Percentiles rank a stretch among this genome's conserved stretches.
phyloP scores from a whole-genome alignment of 2,797 vertebrate genomes.

The Bucorvus abyssinicus region DNA sequence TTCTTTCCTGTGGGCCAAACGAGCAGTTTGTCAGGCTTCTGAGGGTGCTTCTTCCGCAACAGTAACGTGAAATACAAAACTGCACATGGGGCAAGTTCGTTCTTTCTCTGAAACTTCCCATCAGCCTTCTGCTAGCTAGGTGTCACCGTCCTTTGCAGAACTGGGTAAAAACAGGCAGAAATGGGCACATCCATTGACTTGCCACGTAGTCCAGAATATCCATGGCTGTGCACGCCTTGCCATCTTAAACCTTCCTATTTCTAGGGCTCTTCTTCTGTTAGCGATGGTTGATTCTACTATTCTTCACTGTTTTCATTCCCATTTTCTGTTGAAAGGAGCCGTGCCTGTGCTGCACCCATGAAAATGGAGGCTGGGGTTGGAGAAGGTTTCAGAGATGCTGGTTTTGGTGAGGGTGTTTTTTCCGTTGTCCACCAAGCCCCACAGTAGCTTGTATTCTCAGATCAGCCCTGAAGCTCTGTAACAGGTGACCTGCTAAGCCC shows the following conservation, averaged over 20 bases:
- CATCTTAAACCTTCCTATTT: neutral
- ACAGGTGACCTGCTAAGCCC: neutral
- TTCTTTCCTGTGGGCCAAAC: neutral
- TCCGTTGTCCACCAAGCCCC: neutral
- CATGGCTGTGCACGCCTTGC: neutral
- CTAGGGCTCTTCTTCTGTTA: neutral
- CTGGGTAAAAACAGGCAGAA: neutral
- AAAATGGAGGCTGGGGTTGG: neutral
- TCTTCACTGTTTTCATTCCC: neutral
- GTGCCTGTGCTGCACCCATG: neutral
- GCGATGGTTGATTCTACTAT: neutral
- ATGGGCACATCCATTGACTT: fast-evolving
- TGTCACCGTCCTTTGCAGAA: neutral
- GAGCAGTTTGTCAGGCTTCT: neutral
- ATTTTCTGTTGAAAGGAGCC: neutral
- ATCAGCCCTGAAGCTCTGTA: neutral
- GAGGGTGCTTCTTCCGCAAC: neutral
- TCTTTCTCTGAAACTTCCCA: neutral
- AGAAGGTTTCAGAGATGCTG: neutral
- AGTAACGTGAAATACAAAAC: neutral
- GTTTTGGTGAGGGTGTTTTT: neutral
- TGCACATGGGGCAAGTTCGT: neutral
- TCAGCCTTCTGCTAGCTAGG: neutral
- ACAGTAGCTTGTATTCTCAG: neutral
- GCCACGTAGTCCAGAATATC: neutral